Evolutionary conservation across 2,113 vertebrate species (phyloP).

Genomic region (Ptilonorhynchus violaceus): DNA sequence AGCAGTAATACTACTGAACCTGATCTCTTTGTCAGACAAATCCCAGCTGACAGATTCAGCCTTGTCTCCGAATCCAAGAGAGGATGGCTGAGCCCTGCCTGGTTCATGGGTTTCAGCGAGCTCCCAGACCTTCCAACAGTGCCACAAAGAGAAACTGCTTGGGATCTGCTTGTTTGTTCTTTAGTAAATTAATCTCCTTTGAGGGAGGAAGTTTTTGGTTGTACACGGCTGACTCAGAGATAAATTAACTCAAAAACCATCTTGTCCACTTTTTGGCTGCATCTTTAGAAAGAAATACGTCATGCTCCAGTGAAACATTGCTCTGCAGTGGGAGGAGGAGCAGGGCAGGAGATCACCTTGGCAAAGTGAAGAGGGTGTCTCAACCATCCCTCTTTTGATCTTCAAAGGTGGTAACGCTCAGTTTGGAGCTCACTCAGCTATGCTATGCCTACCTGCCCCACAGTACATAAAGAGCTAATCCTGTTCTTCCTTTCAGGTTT

Average conservation of each 20-base stretch:
- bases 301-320: background rate
- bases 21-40: background rate
- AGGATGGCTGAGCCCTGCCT: background rate
- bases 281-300: conserved; percentile 27
- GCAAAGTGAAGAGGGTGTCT: conserved; percentile 11
- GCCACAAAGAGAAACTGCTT: background rate
- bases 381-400: conserved; percentile 71
- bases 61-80: background rate
- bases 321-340: conserved; percentile 14
- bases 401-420: conserved; percentile 71
- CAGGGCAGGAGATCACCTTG: background rate
- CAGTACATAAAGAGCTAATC: conserved; percentile 59
- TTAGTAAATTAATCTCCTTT: background rate
- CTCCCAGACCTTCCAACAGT: background rate
- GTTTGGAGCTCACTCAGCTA: conserved; percentile 70
- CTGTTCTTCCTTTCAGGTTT: conserved; percentile 65
- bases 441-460: background rate
- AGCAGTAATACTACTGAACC: background rate
- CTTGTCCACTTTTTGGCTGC: background rate
- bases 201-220: background rate
- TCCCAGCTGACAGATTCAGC: background rate
- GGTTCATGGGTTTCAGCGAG: background rate
- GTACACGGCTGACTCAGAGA: background rate
- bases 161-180: background rate
- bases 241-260: conserved; percentile 16